Evolutionary conservation across 2,113 vertebrate genomes (phyloP), one percentile per base, ranked within the genome.

Genomic region (Oncorhynchus gorbuscha): DNA sequence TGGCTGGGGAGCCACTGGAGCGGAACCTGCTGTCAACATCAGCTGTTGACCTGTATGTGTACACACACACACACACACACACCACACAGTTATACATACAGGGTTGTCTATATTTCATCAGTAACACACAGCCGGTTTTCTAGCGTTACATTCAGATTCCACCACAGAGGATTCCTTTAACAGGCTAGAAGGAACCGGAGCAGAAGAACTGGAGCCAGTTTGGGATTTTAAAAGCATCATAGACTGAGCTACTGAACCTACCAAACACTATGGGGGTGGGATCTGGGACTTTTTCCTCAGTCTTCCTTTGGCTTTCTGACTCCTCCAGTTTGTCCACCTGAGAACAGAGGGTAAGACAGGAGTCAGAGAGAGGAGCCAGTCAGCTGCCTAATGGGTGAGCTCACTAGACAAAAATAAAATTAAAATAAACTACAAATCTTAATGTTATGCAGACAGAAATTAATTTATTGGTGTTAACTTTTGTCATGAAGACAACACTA

Each of bases 321-420:
- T 94, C 92, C 75, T 95, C 94, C 81, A 97, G 93, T 92, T 95
- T 96, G 90, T 97, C 97, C 90, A 97, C 94, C 96, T 98, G 83
- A 79, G 70, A 59, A 78, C 76, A 84, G 35, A n/a, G 71, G 79
- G 39, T 71, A 20, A 9, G 35, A 67, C 14, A 70, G 12, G 3
- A 45, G 64, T 85, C 16, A 84, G 48, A 68, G 0, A 1, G 8
- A 2, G 55, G 4, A 58, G 39, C 9, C 39, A 11, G 39, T 45
- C 39, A 12, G 39, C 11, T 9, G 0, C 9, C 2, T 45, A 45
- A 18, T 12, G 26, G 13, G 45, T 35, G 51, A 0, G 1, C 55
- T 45, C 9, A 35, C 12, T 58, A 30, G 24, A 26, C 2, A 2
- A 39, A 9, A 39, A 26, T 1, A 26, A 26, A 26, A 26, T 26